phyloP scores from a whole-genome alignment of 2,888 invertebrate species.

The Campopleginae sp. region DNA sequence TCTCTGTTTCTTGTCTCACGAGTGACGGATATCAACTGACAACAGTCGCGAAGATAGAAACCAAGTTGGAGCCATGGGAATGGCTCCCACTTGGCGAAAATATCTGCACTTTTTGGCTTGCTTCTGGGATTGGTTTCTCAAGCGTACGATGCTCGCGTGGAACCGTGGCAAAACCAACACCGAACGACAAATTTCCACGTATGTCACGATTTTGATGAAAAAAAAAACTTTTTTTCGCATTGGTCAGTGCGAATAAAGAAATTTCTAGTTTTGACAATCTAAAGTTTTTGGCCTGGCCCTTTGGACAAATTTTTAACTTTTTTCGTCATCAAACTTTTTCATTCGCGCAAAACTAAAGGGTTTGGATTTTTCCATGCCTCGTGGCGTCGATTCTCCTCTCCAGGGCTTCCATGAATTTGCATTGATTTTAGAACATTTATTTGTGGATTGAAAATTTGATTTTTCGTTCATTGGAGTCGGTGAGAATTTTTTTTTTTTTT shows the following conservation, averaged over 20 bases:
- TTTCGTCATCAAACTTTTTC: neutral
- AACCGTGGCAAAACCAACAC: conserved; percentile 15
- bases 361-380: no score
- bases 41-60: conserved; percentile 20
- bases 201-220: conserved; percentile 29
- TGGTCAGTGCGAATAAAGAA: neutral
- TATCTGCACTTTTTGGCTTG: conserved; percentile 60
- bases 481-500: neutral
- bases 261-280: no score
- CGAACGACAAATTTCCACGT: conserved; percentile 37
- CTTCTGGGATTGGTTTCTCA: conserved; percentile 67
- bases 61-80: conserved; percentile 33
- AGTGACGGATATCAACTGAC: conserved; percentile 3
- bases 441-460: neutral
- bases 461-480: neutral
- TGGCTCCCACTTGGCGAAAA: conserved; percentile 58
- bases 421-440: neutral
- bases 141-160: conserved; percentile 48
- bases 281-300: no score
- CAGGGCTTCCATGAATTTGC: neutral
- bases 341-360: neutral
- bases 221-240: neutral
- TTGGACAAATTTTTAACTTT: neutral
- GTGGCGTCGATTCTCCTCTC: no score
- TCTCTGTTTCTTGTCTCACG: neutral